Evolutionary conservation across 2,797 vertebrate species (phyloP), one percentile per base, ranked within the genome.

Genomic region (Calcarius lapponicus): DNA sequence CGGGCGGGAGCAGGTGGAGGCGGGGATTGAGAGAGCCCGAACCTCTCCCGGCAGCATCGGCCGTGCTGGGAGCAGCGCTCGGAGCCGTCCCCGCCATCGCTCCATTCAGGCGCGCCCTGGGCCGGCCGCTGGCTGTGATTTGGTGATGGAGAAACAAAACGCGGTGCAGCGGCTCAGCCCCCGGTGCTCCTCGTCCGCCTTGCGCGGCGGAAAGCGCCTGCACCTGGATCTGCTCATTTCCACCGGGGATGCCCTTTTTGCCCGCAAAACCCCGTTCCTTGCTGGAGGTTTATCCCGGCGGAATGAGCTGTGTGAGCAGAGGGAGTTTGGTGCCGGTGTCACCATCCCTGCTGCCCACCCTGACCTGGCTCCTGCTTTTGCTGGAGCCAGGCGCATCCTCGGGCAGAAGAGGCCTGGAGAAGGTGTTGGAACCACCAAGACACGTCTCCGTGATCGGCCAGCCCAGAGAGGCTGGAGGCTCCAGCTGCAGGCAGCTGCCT

Each of bases 21-120:
- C 8, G 71, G 32, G 50, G 20, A 24, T 8, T 19, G 64, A 9
- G 45, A 15, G 57, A 38, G 38, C 29, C 43, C 65, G 6, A 4
- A 21, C 8, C n/a, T 17, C 10, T 22, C 17, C 51, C 65, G 47
- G 47, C 21, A 36, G 26, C 76, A 9, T 6, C 51, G 42, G 57
- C 84, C 21, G 26, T 4, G 73, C 57, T 8, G 13, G 7, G 38
- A 29, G 16, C 60, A 1, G 67, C 54, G 28, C 51, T 36, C 75
- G 51, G 51, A 50, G 75, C 58, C 22, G 28, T 8, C 18, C 25
- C 50, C 17, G 14, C 53, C 61, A 2, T 13, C 25, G 47, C 75
- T 70, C 25, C 56, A 1, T 7, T 25, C 7, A 0, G 65, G 40
- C 17, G 1, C 25, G 47, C 20, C 5, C 1, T 4, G 38, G 8